A percentile compares a stretch with the other conserved stretches of the same genome.
Conservation (phyloP, 2,113 vertebrate species). For the Gasterosteus aculeatus region DNA sequence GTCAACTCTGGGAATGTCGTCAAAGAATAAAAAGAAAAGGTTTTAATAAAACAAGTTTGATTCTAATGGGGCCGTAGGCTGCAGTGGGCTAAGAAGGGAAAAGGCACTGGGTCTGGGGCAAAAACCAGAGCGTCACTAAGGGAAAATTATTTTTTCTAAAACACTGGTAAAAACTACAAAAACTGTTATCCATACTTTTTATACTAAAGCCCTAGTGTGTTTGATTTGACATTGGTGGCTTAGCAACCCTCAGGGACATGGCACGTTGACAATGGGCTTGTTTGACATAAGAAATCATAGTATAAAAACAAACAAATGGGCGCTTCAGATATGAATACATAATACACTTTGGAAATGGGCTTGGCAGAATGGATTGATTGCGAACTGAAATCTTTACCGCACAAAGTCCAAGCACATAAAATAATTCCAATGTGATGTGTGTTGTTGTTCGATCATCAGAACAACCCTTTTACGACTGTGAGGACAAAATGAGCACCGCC, state of each 20-base stretch:
- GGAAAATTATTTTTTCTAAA: too few species aligned
- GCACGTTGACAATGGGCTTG: not conserved
- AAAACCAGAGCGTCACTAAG: too few species aligned
- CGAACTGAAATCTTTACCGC: not conserved
- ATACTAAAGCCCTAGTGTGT: too few species aligned
- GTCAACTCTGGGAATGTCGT: too few species aligned
- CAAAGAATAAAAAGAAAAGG: too few species aligned
- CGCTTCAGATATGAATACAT: too few species aligned
- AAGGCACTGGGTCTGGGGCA: too few species aligned
- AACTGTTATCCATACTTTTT: not conserved
- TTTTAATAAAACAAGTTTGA: too few species aligned
- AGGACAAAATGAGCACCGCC: slow-evolving; percentile 49
- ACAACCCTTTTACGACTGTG: slow-evolving; percentile 64
- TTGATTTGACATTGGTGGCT: not conserved
- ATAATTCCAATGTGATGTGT: not conserved
- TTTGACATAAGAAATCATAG: not conserved
- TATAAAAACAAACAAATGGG: not conserved
- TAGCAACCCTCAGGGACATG: not conserved
- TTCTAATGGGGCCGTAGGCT: too few species aligned
- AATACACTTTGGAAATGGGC: not conserved
- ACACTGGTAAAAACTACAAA: too few species aligned
- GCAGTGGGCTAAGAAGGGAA: too few species aligned
- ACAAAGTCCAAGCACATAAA: not conserved
- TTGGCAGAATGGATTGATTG: not conserved
- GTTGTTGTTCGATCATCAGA: slow-evolving; percentile 36